A percentile compares a stretch with the other conserved stretches of the same genome.
These are phyloP conservation scores for Pyralis farinalis DNA, from an alignment of 2,888 invertebrate species.

Conservation along the genomic window DNA sequence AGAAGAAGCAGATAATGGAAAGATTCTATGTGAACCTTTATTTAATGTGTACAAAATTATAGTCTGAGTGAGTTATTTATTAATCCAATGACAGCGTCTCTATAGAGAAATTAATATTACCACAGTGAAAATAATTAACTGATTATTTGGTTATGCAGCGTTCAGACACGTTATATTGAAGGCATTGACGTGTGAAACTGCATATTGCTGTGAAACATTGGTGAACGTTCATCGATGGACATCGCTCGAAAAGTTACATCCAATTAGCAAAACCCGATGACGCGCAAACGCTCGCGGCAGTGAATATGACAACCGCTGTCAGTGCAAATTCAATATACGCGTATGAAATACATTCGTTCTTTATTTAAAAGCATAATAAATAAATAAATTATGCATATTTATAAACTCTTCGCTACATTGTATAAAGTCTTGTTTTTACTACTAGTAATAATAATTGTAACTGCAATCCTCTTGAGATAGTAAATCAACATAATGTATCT, in stretches of 20 bases:
- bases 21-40: no score
- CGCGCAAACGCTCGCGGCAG: constrained; percentile 46
- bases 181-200: constrained; percentile 40
- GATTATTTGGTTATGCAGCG: constrained; percentile 1
- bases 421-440: no score
- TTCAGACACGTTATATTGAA: constrained; percentile 20
- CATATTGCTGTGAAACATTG: constrained; percentile 22
- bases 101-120: constrained; percentile 1
- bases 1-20: no score
- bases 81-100: background rate
- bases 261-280: constrained; percentile 70
- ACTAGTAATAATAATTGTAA: no score
- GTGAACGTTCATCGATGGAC: constrained; percentile 28
- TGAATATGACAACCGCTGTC: constrained; percentile 62
- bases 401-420: no score
- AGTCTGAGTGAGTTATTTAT: background rate
- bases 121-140: constrained; percentile 23
- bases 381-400: no score
- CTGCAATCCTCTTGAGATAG: no score
- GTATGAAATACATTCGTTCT: no score
- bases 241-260: constrained; percentile 62
- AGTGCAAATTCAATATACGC: constrained; percentile 33
- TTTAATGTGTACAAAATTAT: no score
- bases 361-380: no score
- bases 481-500: no score